Percentiles rank a stretch among this genome's conserved stretches.
Conservation (phyloP, 2,888 invertebrate species). For the Barypeithes pellucidus region DNA sequence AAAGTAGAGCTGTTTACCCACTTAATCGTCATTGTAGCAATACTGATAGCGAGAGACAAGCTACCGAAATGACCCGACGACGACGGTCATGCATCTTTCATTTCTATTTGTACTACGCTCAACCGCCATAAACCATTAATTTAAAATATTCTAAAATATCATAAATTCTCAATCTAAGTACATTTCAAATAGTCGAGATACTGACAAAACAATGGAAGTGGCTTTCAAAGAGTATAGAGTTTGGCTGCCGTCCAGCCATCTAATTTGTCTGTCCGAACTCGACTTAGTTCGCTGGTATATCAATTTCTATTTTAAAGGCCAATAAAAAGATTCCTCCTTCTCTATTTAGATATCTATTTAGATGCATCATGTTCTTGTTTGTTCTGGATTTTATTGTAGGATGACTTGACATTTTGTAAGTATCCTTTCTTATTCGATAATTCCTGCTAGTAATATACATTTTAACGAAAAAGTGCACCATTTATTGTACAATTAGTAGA, state of each 20-base stretch:
- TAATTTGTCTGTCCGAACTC: slow-evolving; percentile 46
- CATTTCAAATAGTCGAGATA: slow-evolving; percentile 16
- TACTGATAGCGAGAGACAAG: too few relatives aligned
- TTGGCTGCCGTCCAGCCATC: slow-evolving; percentile 49
- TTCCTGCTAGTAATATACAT: slow-evolving; percentile 37
- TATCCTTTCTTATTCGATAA: slow-evolving; percentile 24
- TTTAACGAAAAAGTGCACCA: too few relatives aligned
- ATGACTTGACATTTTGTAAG: slow-evolving; percentile 35
- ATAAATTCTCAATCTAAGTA: slow-evolving; percentile 6
- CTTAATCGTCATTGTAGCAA: too few relatives aligned
- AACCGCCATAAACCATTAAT: not conserved
- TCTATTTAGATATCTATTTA: slow-evolving; percentile 49
- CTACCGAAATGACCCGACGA: too few relatives aligned
- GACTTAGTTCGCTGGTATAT: slow-evolving; percentile 39
- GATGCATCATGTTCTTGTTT: slow-evolving; percentile 38
- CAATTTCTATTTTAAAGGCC: slow-evolving; percentile 51
- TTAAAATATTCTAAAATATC: not conserved
- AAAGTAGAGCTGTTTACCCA: too few relatives aligned
- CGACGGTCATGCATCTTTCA: not conserved
- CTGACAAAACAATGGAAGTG: slow-evolving; percentile 47
- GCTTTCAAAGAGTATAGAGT: slow-evolving; percentile 35
- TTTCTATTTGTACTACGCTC: not conserved
- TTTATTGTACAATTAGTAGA: too few relatives aligned
- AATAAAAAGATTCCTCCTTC: slow-evolving; percentile 45
- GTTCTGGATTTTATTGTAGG: slow-evolving; percentile 34